These are phyloP conservation scores for Siphlonurus alternatus DNA, from an alignment of 2,888 invertebrate genomes.

Conservation along the genomic window DNA sequence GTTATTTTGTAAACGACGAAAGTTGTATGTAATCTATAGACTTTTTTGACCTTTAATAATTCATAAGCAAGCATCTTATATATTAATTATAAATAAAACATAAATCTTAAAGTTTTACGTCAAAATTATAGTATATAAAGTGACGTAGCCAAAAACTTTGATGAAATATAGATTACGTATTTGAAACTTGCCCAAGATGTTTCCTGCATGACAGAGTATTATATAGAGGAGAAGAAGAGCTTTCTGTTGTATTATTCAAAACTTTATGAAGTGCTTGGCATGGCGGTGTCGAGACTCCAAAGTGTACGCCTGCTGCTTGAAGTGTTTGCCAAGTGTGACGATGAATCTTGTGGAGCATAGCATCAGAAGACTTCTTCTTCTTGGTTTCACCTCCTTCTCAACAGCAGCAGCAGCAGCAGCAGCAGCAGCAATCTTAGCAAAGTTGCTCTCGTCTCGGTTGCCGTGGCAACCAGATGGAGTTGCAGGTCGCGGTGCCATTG, in stretches of 20 bases:
- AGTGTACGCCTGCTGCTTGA: not conserved
- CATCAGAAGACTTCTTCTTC: not conserved
- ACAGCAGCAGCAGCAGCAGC: not conserved
- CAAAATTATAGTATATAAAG: too few relatives aligned
- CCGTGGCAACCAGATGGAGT: not conserved
- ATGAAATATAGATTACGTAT: too few relatives aligned
- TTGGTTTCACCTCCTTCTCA: not conserved
- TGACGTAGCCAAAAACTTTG: too few relatives aligned
- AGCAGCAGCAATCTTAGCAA: not conserved
- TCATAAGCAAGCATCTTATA: too few relatives aligned
- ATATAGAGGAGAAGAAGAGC: too few relatives aligned
- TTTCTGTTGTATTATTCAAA: not conserved
- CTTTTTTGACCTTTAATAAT: too few relatives aligned
- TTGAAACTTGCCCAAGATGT: too few relatives aligned
- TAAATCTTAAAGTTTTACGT: too few relatives aligned
- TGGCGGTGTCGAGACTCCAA: not conserved
- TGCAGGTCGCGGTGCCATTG: not conserved
- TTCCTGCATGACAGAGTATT: not conserved
- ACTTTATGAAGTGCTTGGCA: not conserved
- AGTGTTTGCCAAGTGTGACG: not conserved
- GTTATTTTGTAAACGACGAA: too few relatives aligned
- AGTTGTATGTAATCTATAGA: too few relatives aligned
- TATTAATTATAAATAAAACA: too few relatives aligned
- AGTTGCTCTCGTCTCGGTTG: not conserved
- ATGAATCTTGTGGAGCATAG: not conserved